Base-by-base conservation (phyloP, 2,888 invertebrate species). In the Sceliomorpha sp. region DNA sequence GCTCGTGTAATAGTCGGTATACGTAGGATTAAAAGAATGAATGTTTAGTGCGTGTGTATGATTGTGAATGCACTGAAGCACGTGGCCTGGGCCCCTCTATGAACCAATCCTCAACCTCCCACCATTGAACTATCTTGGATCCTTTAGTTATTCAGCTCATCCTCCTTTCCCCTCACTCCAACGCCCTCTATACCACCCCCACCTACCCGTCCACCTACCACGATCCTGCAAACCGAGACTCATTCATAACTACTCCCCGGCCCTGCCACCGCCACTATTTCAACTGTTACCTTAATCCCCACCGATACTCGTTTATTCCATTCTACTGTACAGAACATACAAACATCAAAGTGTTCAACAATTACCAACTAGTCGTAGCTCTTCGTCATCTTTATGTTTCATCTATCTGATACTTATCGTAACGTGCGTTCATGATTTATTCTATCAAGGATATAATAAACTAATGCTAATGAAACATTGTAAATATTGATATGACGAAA, bases 221-320 rank as follows among this genome's bases (percentile, higher is more conserved):
- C 67, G 60, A 27, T 53, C 53, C 66, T 64, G 64, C 64, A 55
- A 53, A 69, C 42, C 72, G 72, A 66, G 53, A 78, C 84, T 86
- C 85, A 86, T 86, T 87, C 87, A 86, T 86, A 84, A 86, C 82
- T 86, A 83, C 80, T 76, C 67, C 67, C 66, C 50, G 51, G 34
- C 58, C 24, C 56, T 44, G n/a, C 47, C 32, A 27, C 29, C n/a
- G 29, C 60, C 44, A 44, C 50, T 40, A 12, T 13, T 34, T 24
- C 40, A 31, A 44, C 36, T 32, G 58, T 62, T 72, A 60, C 70
- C 62, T 40, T 50, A 60, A 45, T 71, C 74, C 71, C 73, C 66
- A 59, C 73, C 50, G 53, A 8, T 29, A 44, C 24, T 24, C 40
- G n/a, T 5, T 10, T 8, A n/a, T n/a, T n/a, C n/a, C 20, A n/a